These are phyloP conservation scores for Sclerurus mexicanus DNA, from an alignment of 2,113 vertebrate species.

Conservation along the genomic window DNA sequence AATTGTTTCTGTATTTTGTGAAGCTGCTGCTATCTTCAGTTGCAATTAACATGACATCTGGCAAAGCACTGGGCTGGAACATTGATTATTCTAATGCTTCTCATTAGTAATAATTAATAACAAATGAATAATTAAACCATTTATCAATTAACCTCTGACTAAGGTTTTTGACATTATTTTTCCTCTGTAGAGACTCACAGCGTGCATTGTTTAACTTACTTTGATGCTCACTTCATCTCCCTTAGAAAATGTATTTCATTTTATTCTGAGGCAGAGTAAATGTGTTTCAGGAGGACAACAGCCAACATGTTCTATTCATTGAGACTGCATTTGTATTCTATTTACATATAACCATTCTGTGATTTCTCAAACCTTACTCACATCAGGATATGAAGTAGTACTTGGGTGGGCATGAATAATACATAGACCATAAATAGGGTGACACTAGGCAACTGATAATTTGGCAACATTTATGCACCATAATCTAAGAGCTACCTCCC, in stretches of 20 bases:
- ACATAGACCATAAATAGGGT: neutral
- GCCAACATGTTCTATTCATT: neutral
- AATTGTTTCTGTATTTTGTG: constrained; percentile 70
- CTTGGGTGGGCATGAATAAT: neutral
- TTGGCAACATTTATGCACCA: neutral
- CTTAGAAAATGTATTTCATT: constrained; percentile 13
- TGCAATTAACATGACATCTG: constrained; percentile 72
- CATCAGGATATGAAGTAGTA: neutral
- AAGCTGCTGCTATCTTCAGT: constrained; percentile 63
- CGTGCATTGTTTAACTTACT: neutral
- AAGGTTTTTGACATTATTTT: constrained; percentile 25
- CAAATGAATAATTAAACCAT: constrained; percentile 65
- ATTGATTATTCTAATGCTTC: constrained; percentile 70
- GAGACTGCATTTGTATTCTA: neutral
- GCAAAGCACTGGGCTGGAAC: constrained; percentile 61
- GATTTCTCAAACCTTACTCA: neutral
- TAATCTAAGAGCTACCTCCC: neutral
- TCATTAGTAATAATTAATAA: constrained; percentile 74
- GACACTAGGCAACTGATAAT: neutral
- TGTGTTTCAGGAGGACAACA: neutral
- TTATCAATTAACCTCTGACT: constrained; percentile 69
- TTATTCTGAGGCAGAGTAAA: neutral
- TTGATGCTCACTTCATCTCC: constrained; percentile 11
- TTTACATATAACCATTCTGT: neutral
- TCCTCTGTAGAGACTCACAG: neutral